phyloP scores from a whole-genome alignment of 1,140 invertebrate genomes.

The Pogonomyrmex californicus region DNA sequence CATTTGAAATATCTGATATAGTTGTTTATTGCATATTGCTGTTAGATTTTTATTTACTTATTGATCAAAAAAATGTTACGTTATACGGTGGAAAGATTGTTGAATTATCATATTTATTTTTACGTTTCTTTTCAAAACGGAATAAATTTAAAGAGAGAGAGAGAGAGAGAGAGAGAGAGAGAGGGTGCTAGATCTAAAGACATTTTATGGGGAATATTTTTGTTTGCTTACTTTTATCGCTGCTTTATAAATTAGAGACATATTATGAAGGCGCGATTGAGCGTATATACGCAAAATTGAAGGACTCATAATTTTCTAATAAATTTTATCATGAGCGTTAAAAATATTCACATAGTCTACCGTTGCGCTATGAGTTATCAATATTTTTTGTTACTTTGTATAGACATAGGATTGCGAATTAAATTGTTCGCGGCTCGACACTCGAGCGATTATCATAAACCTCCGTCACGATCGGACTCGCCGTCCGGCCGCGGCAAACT shows the following conservation, averaged over 20 bases:
- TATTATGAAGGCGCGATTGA: not conserved
- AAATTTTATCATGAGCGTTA: not conserved
- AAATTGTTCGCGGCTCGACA: not conserved
- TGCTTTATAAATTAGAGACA: not conserved
- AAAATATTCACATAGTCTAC: not conserved
- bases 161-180: too few species aligned
- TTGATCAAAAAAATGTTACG: not conserved
- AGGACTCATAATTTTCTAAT: not conserved
- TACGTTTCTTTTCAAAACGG: not conserved
- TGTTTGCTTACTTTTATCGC: not conserved
- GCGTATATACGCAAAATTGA: not conserved
- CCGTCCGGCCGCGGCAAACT: not conserved
- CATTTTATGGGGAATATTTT: not conserved
- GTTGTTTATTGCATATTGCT: too few species aligned
- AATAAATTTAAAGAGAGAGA: not conserved
- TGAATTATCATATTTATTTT: not conserved
- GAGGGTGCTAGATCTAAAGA: not conserved
- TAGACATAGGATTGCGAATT: constrained; percentile 23
- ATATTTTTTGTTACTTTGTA: constrained; percentile 27
- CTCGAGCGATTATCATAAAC: constrained; percentile 34
- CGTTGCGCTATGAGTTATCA: not conserved
- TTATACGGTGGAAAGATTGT: not conserved
- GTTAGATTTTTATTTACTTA: not conserved
- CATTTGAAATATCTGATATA: not conserved
- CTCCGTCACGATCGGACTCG: not conserved